Percentiles rank a stretch among this genome's conserved stretches.
Evolutionary conservation across 92 coral and sea anemone genomes (phyloP).

Genomic region (Epizoanthus stellaris): DNA sequence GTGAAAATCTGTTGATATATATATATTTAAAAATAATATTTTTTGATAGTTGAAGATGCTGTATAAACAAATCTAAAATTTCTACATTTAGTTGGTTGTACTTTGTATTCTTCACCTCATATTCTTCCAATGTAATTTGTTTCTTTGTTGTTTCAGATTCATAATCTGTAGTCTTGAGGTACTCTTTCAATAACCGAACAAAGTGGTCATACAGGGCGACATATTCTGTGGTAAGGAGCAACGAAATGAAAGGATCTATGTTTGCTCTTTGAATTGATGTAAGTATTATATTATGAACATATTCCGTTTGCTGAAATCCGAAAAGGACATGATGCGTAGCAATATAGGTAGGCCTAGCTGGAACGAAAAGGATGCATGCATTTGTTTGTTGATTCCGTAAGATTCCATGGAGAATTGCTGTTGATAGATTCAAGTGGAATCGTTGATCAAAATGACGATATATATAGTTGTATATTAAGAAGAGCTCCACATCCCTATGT

Average conservation of each 20-base stretch:
- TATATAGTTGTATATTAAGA: slow-evolving; percentile 11
- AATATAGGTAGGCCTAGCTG: too few relatives aligned
- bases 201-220: too few relatives aligned
- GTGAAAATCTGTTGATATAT: background rate
- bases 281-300: too few relatives aligned
- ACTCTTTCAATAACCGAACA: too few relatives aligned
- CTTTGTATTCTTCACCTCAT: background rate
- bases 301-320: too few relatives aligned
- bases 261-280: too few relatives aligned
- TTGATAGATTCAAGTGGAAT: background rate
- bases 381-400: background rate
- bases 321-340: too few relatives aligned
- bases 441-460: background rate
- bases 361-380: background rate
- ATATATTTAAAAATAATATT: background rate
- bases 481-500: background rate
- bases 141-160: background rate
- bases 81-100: background rate
- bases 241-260: too few relatives aligned
- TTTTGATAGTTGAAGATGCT: background rate
- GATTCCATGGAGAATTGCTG: too few relatives aligned
- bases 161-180: background rate
- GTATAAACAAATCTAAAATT: background rate
- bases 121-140: background rate
- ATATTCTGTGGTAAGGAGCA: too few relatives aligned